Base-by-base conservation (phyloP, 2,797 vertebrate species). In the Acrossocheilus wenchowensis region DNA sequence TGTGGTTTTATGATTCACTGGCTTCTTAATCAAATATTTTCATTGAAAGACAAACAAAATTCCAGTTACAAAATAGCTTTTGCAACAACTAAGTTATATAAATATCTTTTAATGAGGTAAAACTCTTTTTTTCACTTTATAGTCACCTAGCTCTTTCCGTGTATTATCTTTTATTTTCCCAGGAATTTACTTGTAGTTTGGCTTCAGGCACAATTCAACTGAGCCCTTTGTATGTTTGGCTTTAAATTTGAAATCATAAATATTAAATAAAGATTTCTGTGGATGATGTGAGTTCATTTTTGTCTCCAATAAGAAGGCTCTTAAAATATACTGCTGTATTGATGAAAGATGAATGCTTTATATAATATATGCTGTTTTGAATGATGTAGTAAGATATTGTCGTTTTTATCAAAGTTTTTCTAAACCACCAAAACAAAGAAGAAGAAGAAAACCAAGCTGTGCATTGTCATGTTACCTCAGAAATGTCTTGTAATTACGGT, bases 151-250 rank as follows among this genome's bases (percentile, higher is more conserved):
- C 57, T 54, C 1, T 39, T 54, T 78, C 36, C 43, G 8, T 10
- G 23, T 57, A 10, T 8, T 3, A 12, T 26, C 39, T 64, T 45
- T 45, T 45, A 26, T 64, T 3, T 45, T 19, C 60, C 4, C 39
- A 19, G 54, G 50, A 84, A 83, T 86, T 39, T 78, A 21, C 52
- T 64, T 83, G 39, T 82, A 78, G 45, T 84, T 87, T 43, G 64
- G 85, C 82, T 90, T 75, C 85, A 91, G 90, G 89, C 83, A 88
- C 89, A 89, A 85, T 92, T 92, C 85, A 91, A 48, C 3, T 30
- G 5, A 26, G 6, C 69, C 19, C 17, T 52, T 80, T 4, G 39
- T 64, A 41, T 62, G 10, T 66, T 66, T 48, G 41, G 10, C 19
- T 81, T 66, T 30, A 17, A 34, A 62, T 80, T 48, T 45, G 5